phyloP scores from a whole-genome alignment of 2,888 invertebrate genomes.

The Rotaria macrura region DNA sequence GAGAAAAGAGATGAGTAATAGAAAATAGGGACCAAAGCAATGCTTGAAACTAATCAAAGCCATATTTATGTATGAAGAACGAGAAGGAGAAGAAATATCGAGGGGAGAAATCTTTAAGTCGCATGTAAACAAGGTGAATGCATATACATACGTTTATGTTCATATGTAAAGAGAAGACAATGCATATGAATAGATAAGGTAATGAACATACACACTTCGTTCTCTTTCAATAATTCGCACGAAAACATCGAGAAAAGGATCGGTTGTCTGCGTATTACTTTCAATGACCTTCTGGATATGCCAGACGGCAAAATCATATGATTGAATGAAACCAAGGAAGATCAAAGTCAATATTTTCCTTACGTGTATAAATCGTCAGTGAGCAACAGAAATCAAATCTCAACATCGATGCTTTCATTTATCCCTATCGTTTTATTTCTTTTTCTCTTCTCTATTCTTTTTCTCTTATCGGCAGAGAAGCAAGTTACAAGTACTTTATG shows the following conservation, averaged over 20 bases:
- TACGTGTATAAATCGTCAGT: background rate
- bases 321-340: background rate
- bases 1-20: background rate
- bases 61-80: background rate
- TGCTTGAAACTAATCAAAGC: background rate
- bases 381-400: background rate
- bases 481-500: background rate
- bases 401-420: background rate
- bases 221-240: conserved; percentile 3
- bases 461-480: background rate
- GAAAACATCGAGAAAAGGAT: background rate
- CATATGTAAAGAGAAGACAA: background rate
- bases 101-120: background rate
- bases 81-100: background rate
- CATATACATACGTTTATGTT: background rate
- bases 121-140: background rate
- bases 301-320: background rate
- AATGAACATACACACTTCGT: background rate
- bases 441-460: background rate
- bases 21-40: background rate
- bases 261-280: background rate
- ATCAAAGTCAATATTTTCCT: conserved; percentile 3
- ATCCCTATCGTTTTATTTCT: background rate
- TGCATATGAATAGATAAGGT: background rate
- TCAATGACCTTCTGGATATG: background rate